These are phyloP conservation scores for Cebidichthys violaceus DNA, from an alignment of 2,113 vertebrate species.

Conservation along the genomic window DNA sequence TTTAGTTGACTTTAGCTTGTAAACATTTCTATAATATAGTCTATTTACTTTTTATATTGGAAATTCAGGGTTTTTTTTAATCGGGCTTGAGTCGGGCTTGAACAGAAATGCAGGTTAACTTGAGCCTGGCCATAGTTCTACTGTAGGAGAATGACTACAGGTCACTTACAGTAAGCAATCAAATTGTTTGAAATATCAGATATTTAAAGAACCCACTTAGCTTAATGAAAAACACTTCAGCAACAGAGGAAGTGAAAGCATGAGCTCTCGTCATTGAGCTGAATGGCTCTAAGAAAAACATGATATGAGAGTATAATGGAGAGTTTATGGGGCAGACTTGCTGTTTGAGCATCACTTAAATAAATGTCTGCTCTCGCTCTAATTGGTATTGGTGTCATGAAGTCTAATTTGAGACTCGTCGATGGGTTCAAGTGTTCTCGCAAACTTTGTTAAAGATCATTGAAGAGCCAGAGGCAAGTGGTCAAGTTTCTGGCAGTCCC, in stretches of 20 bases:
- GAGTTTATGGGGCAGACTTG: slow-evolving; percentile 62
- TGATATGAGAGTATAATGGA: slow-evolving; percentile 66
- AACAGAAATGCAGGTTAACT: not conserved
- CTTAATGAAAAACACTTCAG: slow-evolving; percentile 71
- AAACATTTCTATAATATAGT: not conserved
- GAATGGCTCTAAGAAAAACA: slow-evolving; percentile 53
- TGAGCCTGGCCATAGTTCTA: not conserved
- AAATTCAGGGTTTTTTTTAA: not conserved
- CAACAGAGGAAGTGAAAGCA: slow-evolving; percentile 41
- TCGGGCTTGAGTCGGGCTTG: not conserved
- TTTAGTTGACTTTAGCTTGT: not conserved
- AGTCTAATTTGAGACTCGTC: slow-evolving; percentile 53
- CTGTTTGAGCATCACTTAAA: slow-evolving; percentile 74
- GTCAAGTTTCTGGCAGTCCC: slow-evolving; percentile 30
- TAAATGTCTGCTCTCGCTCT: slow-evolving; percentile 66
- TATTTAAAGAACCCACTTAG: slow-evolving; percentile 75
- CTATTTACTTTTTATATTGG: not conserved
- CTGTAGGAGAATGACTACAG: slow-evolving; percentile 50
- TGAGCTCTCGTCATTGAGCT: slow-evolving; percentile 47
- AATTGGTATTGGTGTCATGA: slow-evolving; percentile 70
- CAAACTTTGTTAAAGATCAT: slow-evolving; percentile 62
- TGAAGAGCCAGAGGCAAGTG: slow-evolving; percentile 42
- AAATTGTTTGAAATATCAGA: slow-evolving; percentile 69
- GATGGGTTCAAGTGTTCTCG: slow-evolving; percentile 47
- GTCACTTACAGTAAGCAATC: slow-evolving; percentile 55